Percentiles rank a stretch among this genome's conserved stretches.
These are phyloP conservation scores for Mohoua ochrocephala DNA, from an alignment of 2,113 vertebrate species.

Conservation along the genomic window DNA sequence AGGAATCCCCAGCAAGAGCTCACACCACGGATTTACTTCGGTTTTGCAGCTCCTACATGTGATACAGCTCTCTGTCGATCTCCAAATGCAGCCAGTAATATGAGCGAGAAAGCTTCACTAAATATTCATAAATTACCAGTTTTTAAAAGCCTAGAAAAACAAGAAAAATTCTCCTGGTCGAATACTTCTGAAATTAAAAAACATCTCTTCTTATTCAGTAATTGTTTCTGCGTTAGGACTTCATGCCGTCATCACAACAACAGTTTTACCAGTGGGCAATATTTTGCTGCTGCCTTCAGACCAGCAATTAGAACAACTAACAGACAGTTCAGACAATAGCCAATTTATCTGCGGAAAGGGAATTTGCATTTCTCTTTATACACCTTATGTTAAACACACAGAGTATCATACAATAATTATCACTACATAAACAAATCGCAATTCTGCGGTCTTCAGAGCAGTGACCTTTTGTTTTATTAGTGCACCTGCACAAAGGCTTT, in stretches of 20 bases:
- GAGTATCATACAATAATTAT: not conserved
- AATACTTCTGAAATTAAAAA: not conserved
- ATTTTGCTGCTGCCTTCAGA: conserved; percentile 15
- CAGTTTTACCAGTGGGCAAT: not conserved
- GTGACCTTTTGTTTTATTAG: not conserved
- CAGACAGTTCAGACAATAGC: not conserved
- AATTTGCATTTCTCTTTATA: not conserved
- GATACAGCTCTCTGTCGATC: not conserved
- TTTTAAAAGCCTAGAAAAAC: not conserved
- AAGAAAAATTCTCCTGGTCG: not conserved
- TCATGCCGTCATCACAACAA: not conserved
- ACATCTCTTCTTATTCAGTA: not conserved
- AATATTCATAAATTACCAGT: not conserved
- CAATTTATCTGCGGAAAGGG: not conserved
- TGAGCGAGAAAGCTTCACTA: not conserved
- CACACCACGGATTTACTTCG: not conserved
- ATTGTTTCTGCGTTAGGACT: not conserved
- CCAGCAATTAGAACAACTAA: conserved; percentile 4
- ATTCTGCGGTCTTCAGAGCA: not conserved
- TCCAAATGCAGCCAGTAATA: not conserved
- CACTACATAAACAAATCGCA: not conserved
- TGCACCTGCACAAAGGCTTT: not conserved
- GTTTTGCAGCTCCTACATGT: not conserved
- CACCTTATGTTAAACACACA: not conserved
- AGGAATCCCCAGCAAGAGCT: not conserved